These are phyloP conservation scores for Leucozona laternaria DNA, from an alignment of 2,888 invertebrate species.

Conservation along the genomic window DNA sequence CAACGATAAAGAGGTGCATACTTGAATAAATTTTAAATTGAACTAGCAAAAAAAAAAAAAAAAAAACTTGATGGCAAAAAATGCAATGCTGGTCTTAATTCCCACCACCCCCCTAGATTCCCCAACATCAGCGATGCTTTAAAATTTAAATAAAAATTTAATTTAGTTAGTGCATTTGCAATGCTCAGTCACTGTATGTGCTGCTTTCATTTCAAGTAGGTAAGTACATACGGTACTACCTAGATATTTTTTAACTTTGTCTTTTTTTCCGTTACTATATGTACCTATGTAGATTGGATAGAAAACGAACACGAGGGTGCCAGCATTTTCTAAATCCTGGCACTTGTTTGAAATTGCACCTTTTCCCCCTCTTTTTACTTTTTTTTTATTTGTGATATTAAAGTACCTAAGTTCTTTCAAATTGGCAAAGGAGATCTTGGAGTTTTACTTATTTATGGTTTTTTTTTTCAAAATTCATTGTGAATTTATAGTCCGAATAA, in stretches of 20 bases:
- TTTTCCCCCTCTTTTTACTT: not conserved
- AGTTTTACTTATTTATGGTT: not conserved
- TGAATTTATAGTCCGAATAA: not conserved
- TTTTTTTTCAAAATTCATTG: not conserved
- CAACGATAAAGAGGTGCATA: not conserved
- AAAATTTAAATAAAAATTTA: constrained; percentile 3
- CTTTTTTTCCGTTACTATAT: not conserved
- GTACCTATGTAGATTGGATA: not conserved
- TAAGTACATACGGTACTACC: no score
- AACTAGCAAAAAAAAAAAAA: not conserved
- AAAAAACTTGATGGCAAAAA: not conserved
- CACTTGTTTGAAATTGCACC: not conserved
- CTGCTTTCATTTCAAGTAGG: no score
- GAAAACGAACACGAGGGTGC: not conserved
- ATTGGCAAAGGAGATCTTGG: not conserved
- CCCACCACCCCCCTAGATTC: no score
- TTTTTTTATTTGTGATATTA: not conserved
- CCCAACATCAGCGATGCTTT: no score
- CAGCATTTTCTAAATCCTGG: not conserved
- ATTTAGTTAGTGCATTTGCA: constrained; percentile 6
- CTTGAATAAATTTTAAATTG: not conserved
- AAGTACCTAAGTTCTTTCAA: not conserved
- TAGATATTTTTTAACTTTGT: not conserved
- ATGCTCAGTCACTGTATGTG: constrained; percentile 1
- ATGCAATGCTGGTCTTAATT: not conserved